Evolutionary conservation across 2,797 vertebrate species (phyloP), one percentile per base, ranked within the genome.

Genomic region (Hephaestus fuliginosus): DNA sequence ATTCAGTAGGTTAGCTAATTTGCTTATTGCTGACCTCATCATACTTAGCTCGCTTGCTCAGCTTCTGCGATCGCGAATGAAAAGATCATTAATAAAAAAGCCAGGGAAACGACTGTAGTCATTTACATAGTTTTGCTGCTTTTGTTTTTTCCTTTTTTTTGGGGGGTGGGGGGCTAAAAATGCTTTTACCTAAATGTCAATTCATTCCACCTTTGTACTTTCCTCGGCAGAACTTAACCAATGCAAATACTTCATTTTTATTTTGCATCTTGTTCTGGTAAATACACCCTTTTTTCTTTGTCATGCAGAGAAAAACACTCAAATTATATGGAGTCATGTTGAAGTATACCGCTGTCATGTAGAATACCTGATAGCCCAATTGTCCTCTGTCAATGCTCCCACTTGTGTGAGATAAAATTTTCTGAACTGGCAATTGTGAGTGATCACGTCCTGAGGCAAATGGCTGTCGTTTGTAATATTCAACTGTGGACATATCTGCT

Each of bases 391-490:
- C 72, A 56, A 25, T 62, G n/a, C 65, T 75, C 56, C 57, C 44
- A 69, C 55, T 68, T 10, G 33, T 67, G 20, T 57, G 22, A 82
- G 72, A 78, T 74, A 56, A 30, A 20, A 55, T 64, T 71, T 82
- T 70, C 58, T 44, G 44, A 89, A 78, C 60, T 75, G 71, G 72
- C 76, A 80, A 65, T 80, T 70, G 84, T 76, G 85, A 80, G 68
- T 48, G 79, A 85, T 90, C 69, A 51, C 57, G 78, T 81, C 83
- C 70, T 30, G 72, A 74, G 70, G 66, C 74, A 82, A 84, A 87
- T 85, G 69, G 61, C 74, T 55, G 69, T 74, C 78, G 83, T 89
- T 86, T 86, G 76, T 84, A 73, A 73, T 57, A 66, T 61, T 52
- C 48, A 48, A n/a, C 70, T 18, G 53, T 41, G 60, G 71, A 84